These are phyloP conservation scores for Anastrepha ludens DNA, from an alignment of 1,140 invertebrate species.

Conservation along the genomic window DNA sequence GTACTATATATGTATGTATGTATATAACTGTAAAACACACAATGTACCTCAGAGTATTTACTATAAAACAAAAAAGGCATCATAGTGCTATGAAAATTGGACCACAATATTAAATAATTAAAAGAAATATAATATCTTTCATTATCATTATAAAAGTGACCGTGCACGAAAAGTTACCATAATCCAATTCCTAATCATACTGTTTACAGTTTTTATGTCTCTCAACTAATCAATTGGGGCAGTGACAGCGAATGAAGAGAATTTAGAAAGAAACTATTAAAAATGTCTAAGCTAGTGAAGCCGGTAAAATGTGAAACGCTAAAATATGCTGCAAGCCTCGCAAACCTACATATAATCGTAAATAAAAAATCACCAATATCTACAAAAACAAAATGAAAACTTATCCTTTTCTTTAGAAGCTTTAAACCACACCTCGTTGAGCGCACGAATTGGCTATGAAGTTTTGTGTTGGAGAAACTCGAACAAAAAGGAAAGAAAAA, in stretches of 20 bases:
- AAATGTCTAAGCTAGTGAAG: neutral
- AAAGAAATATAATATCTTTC: no score
- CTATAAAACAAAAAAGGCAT: no score
- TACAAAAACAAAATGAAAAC: slow-evolving; percentile 1
- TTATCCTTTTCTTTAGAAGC: neutral
- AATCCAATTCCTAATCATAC: no score
- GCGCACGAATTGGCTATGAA: neutral
- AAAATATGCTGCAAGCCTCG: neutral
- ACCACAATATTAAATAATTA: no score
- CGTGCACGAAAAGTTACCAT: no score
- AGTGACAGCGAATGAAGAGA: neutral
- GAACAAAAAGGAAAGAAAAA: neutral
- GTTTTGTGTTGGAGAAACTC: neutral
- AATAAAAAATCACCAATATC: neutral
- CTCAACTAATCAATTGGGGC: slow-evolving; percentile 2
- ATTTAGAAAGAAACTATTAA: neutral
- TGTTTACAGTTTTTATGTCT: no score
- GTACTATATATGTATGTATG: no score
- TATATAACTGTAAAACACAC: no score
- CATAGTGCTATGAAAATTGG: no score
- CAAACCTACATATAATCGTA: no score
- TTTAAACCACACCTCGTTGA: neutral
- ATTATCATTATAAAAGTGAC: no score
- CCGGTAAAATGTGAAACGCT: neutral
- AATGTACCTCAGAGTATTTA: no score